Evolutionary conservation across 2,113 vertebrate genomes (phyloP).

Genomic region (Eidolon helvum): DNA sequence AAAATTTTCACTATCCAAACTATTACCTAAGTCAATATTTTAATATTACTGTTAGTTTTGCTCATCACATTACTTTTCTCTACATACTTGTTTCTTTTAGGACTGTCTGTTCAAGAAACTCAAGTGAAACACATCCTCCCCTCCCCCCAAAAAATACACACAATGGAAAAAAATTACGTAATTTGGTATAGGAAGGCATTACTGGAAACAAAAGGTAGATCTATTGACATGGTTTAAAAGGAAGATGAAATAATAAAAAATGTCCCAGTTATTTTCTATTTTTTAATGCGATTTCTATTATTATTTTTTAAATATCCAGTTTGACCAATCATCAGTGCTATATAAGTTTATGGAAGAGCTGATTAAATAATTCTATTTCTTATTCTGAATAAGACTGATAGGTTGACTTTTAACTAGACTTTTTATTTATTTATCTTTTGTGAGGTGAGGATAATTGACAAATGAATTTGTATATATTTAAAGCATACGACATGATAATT

Average conservation of each 20-base stretch:
- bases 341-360: not conserved
- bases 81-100: not conserved
- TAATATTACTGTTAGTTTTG: not conserved
- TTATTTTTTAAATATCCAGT: not conserved
- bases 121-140: not conserved
- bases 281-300: not conserved
- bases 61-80: not conserved
- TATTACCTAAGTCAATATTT: not conserved
- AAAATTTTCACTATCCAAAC: not conserved
- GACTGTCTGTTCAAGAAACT: not conserved
- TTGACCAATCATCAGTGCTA: not conserved
- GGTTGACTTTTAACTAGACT: not conserved
- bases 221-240: not conserved
- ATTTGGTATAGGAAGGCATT: not conserved
- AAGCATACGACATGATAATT: not conserved
- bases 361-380: not conserved
- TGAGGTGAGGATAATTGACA: not conserved
- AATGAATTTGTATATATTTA: not conserved
- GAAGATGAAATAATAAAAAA: not conserved
- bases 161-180: too few species aligned
- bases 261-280: not conserved
- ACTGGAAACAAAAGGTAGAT: not conserved
- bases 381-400: not conserved
- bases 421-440: not conserved
- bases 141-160: too few species aligned